Evolutionary conservation across 53 echinoderm and acorn worm species (phyloP), one percentile per base, ranked within the genome.

Genomic region (Echinarachnius parma): DNA sequence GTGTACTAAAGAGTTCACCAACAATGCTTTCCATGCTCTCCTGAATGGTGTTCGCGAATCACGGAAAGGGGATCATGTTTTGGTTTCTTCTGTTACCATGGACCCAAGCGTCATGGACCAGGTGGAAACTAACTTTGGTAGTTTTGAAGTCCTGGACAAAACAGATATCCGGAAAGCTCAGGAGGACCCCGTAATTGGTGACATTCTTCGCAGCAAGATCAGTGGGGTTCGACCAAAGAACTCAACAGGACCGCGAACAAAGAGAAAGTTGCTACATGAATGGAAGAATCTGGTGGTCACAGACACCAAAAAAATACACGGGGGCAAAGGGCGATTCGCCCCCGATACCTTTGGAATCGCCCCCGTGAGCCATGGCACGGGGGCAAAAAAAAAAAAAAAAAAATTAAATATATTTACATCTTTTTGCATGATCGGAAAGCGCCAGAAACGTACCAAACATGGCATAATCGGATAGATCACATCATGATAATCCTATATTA

Each of bases 221-320:
- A 53, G 28, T 2, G 23, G 53, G 1, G 28, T 28, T 0, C 2
- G 23, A 25, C 53, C 53, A 22, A 24, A 24, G 53, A 24, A 13
- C 14, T 23, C 25, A 1, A 0, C 53, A 26, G 53, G 53, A 28
- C 28, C 53, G n/a, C n/a, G n/a, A n/a, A n/a, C n/a, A n/a, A n/a
- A n/a, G n/a, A n/a, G n/a, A n/a, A n/a, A n/a, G n/a, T 39, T 76
- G 20, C 31, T 76, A 21, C 77, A 76, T 46, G 78, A 78, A 15
- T 78, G 78, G 64, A 78, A 78, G 28, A 28, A 44, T 2, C 55
- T 78, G 34, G 31, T 14, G 23, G 4, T 47, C 3, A 48, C 4
- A 50, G 62, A 72, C n/a, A 59, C 19, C 5, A 4, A 16, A 30
- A 59, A 15, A n/a, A n/a, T n/a, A n/a, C n/a, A n/a, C n/a, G n/a